Percentiles rank a stretch among this genome's conserved stretches.
These are phyloP conservation scores for Enteromius treurensis DNA, from an alignment of 2,797 vertebrate genomes.

Conservation along the genomic window DNA sequence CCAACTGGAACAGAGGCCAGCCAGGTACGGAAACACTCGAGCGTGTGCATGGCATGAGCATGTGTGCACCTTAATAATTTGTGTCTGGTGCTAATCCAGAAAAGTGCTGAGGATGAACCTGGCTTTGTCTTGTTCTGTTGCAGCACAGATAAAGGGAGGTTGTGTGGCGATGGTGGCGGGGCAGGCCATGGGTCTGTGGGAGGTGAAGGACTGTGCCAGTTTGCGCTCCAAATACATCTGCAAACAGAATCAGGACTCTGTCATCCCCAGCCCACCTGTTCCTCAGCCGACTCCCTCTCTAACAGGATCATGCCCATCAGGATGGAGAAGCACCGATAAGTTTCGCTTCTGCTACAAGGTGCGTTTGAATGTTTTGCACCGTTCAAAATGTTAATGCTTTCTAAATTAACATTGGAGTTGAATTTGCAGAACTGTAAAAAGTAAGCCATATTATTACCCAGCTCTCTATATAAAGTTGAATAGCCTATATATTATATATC, in stretches of 20 bases:
- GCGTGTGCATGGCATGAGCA: neutral
- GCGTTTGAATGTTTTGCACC: neutral
- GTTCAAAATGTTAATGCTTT: neutral
- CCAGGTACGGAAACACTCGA: slow-evolving; percentile 77
- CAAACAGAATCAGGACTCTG: slow-evolving; percentile 85
- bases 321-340: slow-evolving; percentile 85
- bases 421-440: neutral
- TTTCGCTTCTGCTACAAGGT: slow-evolving; percentile 96
- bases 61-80: neutral
- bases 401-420: neutral
- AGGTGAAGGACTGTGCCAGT: slow-evolving; percentile 88
- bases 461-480: neutral
- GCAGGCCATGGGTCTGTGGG: slow-evolving; percentile 90
- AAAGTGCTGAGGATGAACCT: neutral
- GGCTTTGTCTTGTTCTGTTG: slow-evolving; percentile 1
- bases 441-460: neutral
- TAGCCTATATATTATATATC: neutral
- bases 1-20: slow-evolving; percentile 95
- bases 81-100: neutral
- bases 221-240: slow-evolving; percentile 93
- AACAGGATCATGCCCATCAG: slow-evolving; percentile 82
- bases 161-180: slow-evolving; percentile 91
- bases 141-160: slow-evolving; percentile 79
- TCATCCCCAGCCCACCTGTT: slow-evolving; percentile 80
- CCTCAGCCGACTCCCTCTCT: slow-evolving; percentile 88